A percentile compares a stretch with the other conserved stretches of the same genome.
These are phyloP conservation scores for Virgularia gustaviana DNA, from an alignment of 92 coral and sea anemone genomes.

Conservation along the genomic window DNA sequence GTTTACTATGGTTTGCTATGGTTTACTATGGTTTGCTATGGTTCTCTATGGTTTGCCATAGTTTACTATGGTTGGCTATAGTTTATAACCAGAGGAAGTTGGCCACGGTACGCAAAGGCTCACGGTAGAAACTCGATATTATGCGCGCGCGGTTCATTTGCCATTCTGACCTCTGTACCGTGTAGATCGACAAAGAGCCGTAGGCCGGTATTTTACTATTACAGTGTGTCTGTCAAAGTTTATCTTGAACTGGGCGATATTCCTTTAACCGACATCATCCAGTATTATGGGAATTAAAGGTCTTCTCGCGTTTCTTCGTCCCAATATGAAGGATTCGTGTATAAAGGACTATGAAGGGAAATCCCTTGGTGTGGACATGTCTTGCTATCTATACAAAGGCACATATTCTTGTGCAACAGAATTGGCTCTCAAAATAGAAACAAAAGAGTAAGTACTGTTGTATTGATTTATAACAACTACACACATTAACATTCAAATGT, in stretches of 20 bases:
- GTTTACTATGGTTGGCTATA: no score
- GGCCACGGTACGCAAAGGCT: constrained; percentile 46
- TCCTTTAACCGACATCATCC: background rate
- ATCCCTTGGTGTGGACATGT: no score
- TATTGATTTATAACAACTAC: no score
- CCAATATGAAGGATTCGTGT: constrained; percentile 20
- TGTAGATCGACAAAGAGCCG: constrained; percentile 10
- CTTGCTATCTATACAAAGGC: no score
- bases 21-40: no score
- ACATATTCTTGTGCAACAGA: no score
- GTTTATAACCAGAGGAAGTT: no score
- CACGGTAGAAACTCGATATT: constrained; percentile 12
- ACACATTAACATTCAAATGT: no score
- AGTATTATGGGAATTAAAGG: constrained; percentile 39
- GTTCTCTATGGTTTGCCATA: no score
- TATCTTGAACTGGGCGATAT: background rate
- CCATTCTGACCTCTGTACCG: constrained; percentile 33
- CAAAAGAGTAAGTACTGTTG: no score
- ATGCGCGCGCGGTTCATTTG: constrained; percentile 38
- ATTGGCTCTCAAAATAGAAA: no score
- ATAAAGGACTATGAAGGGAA: constrained; percentile 24
- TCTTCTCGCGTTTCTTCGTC: constrained; percentile 10
- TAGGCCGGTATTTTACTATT: background rate
- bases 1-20: no score
- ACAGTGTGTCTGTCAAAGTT: background rate